Percentiles rank a stretch among this genome's conserved stretches.
These are phyloP conservation scores for Cotesia glomerata DNA, from an alignment of 1,140 invertebrate genomes.

Conservation along the genomic window DNA sequence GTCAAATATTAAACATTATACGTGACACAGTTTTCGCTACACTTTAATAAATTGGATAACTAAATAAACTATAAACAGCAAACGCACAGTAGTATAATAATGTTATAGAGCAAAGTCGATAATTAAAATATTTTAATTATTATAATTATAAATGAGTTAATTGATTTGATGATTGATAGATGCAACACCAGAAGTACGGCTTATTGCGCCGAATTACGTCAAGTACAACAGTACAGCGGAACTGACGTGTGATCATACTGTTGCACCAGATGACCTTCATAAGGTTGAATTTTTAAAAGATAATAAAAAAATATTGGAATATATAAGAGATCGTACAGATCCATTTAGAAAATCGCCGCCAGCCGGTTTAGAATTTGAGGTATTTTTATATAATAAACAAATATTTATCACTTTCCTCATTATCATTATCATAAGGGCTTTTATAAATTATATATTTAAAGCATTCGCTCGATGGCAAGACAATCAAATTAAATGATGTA, in stretches of 20 bases:
- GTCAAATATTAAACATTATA: too few relatives aligned
- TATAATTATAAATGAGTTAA: too few relatives aligned
- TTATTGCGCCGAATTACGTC: slow-evolving; percentile 61
- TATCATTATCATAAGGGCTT: neutral
- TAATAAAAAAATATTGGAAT: slow-evolving; percentile 79
- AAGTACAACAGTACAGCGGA: slow-evolving; percentile 53
- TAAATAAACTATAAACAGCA: too few relatives aligned
- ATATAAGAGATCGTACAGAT: slow-evolving; percentile 75
- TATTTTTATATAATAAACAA: slow-evolving; percentile 47
- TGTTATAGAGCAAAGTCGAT: too few relatives aligned
- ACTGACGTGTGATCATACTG: slow-evolving; percentile 61
- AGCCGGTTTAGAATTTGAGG: slow-evolving; percentile 74
- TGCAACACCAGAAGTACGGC: slow-evolving; percentile 51
- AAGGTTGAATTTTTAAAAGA: slow-evolving; percentile 75
- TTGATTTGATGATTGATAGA: slow-evolving; percentile 37
- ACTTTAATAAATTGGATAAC: too few relatives aligned
- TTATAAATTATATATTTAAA: slow-evolving; percentile 54
- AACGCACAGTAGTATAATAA: too few relatives aligned
- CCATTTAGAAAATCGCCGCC: slow-evolving; percentile 74
- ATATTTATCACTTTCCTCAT: neutral
- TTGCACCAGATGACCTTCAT: slow-evolving; percentile 55
- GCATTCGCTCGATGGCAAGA: slow-evolving; percentile 75
- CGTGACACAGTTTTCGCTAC: too few relatives aligned
- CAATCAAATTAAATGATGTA: slow-evolving; percentile 75
- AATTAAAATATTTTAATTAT: too few relatives aligned